A percentile compares a stretch with the other conserved stretches of the same genome.
Conservation (phyloP, 2,797 vertebrate genomes). For the Coccyzus lansbergi region DNA sequence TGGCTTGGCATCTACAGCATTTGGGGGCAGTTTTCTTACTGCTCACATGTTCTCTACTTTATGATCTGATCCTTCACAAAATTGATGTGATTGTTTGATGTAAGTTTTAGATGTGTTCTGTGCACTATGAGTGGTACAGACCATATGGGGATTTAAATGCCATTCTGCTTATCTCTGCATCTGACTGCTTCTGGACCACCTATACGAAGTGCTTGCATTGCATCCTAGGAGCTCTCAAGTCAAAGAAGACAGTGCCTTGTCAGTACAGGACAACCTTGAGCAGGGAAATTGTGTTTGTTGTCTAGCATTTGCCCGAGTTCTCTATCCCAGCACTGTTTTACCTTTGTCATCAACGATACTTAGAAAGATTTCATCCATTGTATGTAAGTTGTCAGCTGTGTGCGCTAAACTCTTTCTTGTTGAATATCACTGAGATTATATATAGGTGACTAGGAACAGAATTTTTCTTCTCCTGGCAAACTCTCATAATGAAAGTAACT, state of each 20-base stretch:
- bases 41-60: fast-evolving
- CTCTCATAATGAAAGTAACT: background rate
- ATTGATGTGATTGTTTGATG: background rate
- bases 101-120: background rate
- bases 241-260: background rate
- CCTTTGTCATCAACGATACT: background rate
- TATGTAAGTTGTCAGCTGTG: fast-evolving
- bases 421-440: background rate
- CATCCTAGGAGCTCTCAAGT: background rate
- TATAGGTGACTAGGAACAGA: fast-evolving
- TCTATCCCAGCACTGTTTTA: background rate
- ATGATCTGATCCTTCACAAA: background rate
- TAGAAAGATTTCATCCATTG: background rate
- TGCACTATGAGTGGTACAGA: background rate
- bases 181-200: background rate
- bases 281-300: background rate
- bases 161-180: background rate
- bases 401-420: background rate
- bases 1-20: background rate
- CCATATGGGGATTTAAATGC: background rate
- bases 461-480: background rate
- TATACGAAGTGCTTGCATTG: fast-evolving
- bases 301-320: background rate
- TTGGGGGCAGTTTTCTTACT: background rate
- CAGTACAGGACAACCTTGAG: background rate